Conservation (phyloP, 2,888 invertebrate species). For the Diadegma fenestrale region DNA sequence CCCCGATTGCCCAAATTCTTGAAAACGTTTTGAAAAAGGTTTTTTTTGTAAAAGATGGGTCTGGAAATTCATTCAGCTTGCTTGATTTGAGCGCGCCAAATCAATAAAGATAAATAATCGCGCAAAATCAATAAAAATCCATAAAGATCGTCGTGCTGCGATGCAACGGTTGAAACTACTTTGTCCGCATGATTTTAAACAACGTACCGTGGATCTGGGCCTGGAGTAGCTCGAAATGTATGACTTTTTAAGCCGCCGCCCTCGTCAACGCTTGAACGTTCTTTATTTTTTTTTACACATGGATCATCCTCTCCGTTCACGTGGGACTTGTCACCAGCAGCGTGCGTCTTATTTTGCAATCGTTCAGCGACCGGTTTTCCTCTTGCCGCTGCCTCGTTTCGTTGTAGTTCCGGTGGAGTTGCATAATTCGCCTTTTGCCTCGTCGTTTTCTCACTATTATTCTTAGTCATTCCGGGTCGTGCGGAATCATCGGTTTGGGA, state of each 20-base stretch:
- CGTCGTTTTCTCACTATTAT: conserved; percentile 6
- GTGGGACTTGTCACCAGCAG: neutral
- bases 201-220: conserved; percentile 75
- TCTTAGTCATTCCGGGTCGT: neutral
- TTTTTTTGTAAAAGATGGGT: neutral
- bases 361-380: conserved; percentile 18
- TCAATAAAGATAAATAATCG: no score
- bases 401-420: conserved; percentile 36
- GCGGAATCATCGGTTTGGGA: neutral
- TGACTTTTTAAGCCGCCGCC: conserved; percentile 19
- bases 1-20: neutral
- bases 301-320: conserved; percentile 73
- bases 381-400: conserved; percentile 46
- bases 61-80: neutral
- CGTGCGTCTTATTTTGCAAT: conserved; percentile 26
- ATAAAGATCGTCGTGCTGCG: neutral
- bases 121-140: no score
- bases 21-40: neutral
- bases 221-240: conserved; percentile 61
- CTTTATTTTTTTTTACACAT: conserved; percentile 64
- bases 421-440: neutral
- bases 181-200: neutral
- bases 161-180: neutral
- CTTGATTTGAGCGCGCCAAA: neutral
- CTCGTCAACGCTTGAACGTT: conserved; percentile 6